Base-by-base conservation (phyloP, 1,140 invertebrate genomes). In the Drosophila cardini region DNA sequence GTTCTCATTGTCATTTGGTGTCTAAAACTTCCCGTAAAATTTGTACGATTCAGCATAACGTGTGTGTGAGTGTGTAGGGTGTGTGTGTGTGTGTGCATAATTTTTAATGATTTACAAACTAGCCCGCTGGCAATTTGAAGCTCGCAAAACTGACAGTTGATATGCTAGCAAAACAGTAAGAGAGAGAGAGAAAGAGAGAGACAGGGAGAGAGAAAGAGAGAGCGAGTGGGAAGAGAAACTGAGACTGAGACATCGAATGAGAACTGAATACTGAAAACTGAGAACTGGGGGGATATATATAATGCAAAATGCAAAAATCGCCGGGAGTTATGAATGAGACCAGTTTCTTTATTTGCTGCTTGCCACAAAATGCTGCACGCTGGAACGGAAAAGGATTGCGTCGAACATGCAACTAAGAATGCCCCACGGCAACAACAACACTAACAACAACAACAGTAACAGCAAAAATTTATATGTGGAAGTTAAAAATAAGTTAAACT, bases 81-180 rank as follows among this genome's bases (percentile, higher is more conserved):
- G 18, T 63, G 34, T 58, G 61, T 70, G 78, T 76, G 75, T 82
- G 79, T 89, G 83, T 80, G 84, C 76, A 87, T 87, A 87, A 87
- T 87, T 87, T 79, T 87, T 87, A 89, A 89, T 89, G 84, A 87
- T 87, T 87, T 90, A 87, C 84, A 87, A 87, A 87, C 84, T 87
- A 78, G 85, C 70, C 84, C 85, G 50, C 6, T n/a, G 78, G 82
- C 78, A 53, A 38, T 86, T 75, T 76, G 3, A 56, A 79, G 83
- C 76, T 80, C 74, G 67, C 21, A 83, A 72, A 89, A 89, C 84
- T 87, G 84, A 89, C 84, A 87, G 84, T 87, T 87, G 84, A 89
- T 87, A 87, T 76, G 52, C 73, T 26, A 46, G 45, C 42, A 53
- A 38, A 34, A 73, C 69, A 68, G 60, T 67, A 64, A 42, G 36